A percentile compares a stretch with the other conserved stretches of the same genome.
Conservation (phyloP, 2,797 vertebrate genomes). For the Chloroceryle inda region DNA sequence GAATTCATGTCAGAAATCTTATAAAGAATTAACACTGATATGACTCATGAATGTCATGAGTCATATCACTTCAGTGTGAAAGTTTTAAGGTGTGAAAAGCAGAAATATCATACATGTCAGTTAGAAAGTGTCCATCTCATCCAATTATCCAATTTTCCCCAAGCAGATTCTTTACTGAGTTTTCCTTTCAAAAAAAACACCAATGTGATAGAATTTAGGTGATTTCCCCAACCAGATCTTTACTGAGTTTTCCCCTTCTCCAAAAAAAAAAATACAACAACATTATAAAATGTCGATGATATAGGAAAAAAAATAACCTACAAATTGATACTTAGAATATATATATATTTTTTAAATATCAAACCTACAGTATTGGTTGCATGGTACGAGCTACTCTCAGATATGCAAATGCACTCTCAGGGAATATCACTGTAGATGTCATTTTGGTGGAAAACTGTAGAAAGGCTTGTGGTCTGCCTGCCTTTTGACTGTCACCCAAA, state of each 20-base stretch:
- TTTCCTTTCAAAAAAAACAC: no score
- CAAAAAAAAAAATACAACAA: neutral
- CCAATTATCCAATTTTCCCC: neutral
- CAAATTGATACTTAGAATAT: neutral
- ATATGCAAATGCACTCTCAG: accelerated
- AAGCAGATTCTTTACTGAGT: neutral
- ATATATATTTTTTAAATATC: neutral
- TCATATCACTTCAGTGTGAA: neutral
- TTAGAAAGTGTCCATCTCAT: neutral
- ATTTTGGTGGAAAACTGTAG: neutral
- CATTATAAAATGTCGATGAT: neutral
- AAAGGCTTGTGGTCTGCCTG: neutral
- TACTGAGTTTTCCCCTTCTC: neutral
- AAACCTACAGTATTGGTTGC: neutral
- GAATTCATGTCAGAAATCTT: neutral
- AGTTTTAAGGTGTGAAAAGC: neutral
- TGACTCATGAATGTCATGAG: neutral
- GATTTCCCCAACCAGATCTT: no score
- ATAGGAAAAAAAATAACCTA: neutral
- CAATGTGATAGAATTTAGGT: no score
- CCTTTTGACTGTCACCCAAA: neutral
- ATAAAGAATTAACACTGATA: neutral
- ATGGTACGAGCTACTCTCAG: neutral
- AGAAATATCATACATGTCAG: neutral
- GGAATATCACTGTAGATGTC: neutral